Conservation (phyloP, 2,888 invertebrate genomes). For the Leptinotarsa peninsularis region DNA sequence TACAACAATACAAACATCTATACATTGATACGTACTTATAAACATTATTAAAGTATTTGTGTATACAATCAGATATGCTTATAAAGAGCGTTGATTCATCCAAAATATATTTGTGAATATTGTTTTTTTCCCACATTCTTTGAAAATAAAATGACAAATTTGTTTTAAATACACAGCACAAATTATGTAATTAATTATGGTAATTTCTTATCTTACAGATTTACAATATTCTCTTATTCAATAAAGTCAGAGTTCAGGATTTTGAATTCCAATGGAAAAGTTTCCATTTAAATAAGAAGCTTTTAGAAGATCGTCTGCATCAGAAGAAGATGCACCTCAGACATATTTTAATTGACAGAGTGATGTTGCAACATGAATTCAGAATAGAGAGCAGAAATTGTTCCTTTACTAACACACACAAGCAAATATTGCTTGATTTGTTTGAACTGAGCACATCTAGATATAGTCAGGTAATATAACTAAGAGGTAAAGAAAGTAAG, state of each 20-base stretch:
- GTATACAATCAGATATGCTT: no score
- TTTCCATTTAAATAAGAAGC: conserved; percentile 73
- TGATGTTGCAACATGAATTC: conserved; percentile 75
- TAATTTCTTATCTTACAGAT: conserved; percentile 67
- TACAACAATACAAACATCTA: no score
- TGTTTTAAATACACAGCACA: no score
- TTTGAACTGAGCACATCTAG: conserved; percentile 74
- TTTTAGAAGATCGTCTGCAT: conserved; percentile 74
- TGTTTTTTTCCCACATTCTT: no score
- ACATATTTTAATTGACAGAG: conserved; percentile 75
- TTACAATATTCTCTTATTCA: conserved; percentile 74
- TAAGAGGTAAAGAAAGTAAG: background rate
- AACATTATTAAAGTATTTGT: no score
- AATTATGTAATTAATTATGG: no score
- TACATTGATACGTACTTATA: no score
- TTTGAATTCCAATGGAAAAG: conserved; percentile 77
- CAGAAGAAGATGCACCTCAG: conserved; percentile 73
- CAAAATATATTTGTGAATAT: no score
- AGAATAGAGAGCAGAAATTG: conserved; percentile 65
- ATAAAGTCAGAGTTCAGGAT: conserved; percentile 69
- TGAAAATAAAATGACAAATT: no score
- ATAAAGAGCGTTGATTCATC: no score
- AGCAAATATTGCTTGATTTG: conserved; percentile 72
- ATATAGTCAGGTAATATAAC: conserved; percentile 73
- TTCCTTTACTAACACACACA: conserved; percentile 73